Evolutionary conservation across 2,888 invertebrate genomes (phyloP).

Genomic region (Holacanthella duospinosa): DNA sequence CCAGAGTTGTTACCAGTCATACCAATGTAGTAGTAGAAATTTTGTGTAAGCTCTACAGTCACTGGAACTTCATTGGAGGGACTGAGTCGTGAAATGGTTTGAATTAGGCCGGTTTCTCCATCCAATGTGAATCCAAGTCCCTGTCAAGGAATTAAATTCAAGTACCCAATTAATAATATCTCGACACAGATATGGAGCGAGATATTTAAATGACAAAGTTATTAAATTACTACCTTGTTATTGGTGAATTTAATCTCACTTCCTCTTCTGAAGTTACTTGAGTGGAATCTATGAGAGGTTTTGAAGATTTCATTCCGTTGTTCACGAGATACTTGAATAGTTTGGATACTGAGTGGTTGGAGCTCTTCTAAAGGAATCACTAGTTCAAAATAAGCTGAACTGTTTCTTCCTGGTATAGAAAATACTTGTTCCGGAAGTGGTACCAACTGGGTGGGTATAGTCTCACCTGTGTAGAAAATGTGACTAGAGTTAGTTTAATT

Average conservation of each 20-base stretch:
- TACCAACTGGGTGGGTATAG: too few species aligned
- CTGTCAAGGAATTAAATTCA: conserved; percentile 14
- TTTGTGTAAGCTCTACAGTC: conserved; percentile 46
- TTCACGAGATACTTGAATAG: conserved; percentile 34
- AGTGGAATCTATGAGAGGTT: not conserved
- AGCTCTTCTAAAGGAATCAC: conserved; percentile 57
- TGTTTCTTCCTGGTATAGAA: conserved; percentile 53
- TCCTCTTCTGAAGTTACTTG: not conserved
- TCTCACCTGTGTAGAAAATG: too few species aligned
- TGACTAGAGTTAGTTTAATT: too few species aligned
- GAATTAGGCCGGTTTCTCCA: conserved; percentile 30
- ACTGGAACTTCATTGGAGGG: not conserved
- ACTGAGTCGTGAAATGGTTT: conserved; percentile 18
- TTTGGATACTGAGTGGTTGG: conserved; percentile 45
- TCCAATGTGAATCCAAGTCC: conserved; percentile 27
- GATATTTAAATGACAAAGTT: too few species aligned
- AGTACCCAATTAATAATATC: too few species aligned
- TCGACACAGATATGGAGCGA: too few species aligned
- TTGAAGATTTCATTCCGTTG: not conserved
- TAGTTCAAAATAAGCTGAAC: conserved; percentile 55
- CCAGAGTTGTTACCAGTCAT: conserved; percentile 56
- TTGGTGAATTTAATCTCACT: not conserved
- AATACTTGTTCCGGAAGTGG: conserved; percentile 51
- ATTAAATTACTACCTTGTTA: too few species aligned
- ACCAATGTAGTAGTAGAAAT: conserved; percentile 63